Conservation (phyloP, 2,113 vertebrate species). For the Pavo muticus region DNA sequence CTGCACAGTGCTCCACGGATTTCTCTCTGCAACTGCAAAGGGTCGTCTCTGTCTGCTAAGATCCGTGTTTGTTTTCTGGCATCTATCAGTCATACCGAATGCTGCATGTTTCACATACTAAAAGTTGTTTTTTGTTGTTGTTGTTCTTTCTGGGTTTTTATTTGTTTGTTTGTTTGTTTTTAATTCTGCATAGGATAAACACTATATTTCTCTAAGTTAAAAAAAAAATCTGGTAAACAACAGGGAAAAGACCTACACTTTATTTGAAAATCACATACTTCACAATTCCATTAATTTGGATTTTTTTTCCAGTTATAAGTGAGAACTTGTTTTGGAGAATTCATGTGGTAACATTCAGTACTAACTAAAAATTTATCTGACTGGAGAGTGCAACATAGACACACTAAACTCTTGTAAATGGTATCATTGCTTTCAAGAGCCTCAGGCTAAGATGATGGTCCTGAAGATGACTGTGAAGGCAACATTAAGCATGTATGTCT, state of each 20-base stretch:
- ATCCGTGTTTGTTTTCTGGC: not conserved
- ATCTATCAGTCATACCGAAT: not conserved
- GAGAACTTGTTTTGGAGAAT: not conserved
- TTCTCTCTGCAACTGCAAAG: not conserved
- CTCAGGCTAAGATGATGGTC: not conserved
- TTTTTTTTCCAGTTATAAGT: not conserved
- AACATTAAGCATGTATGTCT: not conserved
- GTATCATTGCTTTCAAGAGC: not conserved
- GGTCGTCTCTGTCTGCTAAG: not conserved
- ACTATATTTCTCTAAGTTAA: not conserved
- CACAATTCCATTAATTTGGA: not conserved
- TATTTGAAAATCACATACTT: not conserved
- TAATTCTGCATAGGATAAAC: not conserved
- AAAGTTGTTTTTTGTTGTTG: not conserved
- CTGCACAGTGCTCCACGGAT: not conserved
- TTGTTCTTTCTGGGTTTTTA: not conserved
- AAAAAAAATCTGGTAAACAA: not conserved
- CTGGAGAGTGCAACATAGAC: not conserved
- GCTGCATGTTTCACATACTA: not conserved
- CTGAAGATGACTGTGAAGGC: not conserved
- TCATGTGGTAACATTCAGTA: not conserved
- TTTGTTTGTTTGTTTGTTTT: not conserved
- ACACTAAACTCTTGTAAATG: not conserved
- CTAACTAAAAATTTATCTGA: not conserved
- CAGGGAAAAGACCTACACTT: not conserved